phyloP scores from a whole-genome alignment of 2,888 invertebrate species.

The Stenichneumon culpator region DNA sequence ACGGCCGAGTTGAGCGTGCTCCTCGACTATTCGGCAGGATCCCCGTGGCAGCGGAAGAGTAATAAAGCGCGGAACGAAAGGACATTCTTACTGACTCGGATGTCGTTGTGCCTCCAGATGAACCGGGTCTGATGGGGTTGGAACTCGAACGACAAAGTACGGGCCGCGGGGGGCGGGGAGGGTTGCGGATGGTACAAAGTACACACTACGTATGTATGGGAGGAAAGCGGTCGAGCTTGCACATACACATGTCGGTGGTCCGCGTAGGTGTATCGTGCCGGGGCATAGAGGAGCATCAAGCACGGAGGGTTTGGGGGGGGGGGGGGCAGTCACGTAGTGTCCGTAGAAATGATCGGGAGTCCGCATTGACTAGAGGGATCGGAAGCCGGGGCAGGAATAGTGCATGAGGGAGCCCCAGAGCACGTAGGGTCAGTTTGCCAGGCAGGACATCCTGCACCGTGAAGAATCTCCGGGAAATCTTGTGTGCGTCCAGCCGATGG shows the following conservation, averaged over 20 bases:
- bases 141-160: constrained; percentile 5
- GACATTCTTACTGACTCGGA: neutral
- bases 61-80: constrained; percentile 11
- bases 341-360: constrained; percentile 74
- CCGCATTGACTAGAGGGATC: constrained; percentile 72
- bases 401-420: constrained; percentile 77
- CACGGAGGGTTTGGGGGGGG: neutral
- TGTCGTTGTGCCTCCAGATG: constrained; percentile 35
- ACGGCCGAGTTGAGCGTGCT: constrained; percentile 44
- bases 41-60: constrained; percentile 29
- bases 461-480: constrained; percentile 79
- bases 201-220: constrained; percentile 48
- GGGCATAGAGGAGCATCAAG: constrained; percentile 12
- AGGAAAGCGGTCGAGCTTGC: constrained; percentile 22
- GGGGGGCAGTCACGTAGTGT: constrained; percentile 59
- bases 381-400: constrained; percentile 75
- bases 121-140: neutral
- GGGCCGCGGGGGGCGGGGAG: neutral
- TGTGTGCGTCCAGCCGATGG: constrained; percentile 77
- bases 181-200: constrained; percentile 18
- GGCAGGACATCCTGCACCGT: constrained; percentile 77
- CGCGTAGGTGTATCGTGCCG: neutral
- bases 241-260: neutral
- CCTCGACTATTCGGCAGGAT: constrained; percentile 55
- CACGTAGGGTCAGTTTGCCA: constrained; percentile 81